These are phyloP conservation scores for Gobius niger DNA, from an alignment of 2,113 vertebrate genomes.

Conservation along the genomic window DNA sequence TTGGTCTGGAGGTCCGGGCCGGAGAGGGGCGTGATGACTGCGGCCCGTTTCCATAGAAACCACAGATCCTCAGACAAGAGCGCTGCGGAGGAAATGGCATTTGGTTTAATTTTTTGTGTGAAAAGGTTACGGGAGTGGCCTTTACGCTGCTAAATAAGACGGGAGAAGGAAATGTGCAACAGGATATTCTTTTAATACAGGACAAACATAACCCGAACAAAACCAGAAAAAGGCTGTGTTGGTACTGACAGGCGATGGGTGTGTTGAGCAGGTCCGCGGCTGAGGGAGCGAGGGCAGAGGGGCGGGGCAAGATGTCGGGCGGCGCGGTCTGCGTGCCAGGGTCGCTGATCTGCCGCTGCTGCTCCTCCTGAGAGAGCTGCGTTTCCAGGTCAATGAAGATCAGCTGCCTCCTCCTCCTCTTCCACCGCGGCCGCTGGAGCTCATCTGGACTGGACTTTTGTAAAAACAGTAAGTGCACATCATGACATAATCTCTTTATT, in stretches of 20 bases:
- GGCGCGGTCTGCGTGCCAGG: constrained; percentile 44
- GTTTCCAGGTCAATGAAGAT: constrained; percentile 69
- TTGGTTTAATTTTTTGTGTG: constrained; percentile 33
- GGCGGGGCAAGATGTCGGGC: background rate
- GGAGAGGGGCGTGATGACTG: constrained; percentile 40
- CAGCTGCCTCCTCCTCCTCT: constrained; percentile 63
- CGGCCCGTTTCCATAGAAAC: constrained; percentile 66
- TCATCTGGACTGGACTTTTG: constrained; percentile 16
- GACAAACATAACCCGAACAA: background rate
- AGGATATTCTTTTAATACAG: background rate
- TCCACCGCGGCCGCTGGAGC: constrained; percentile 1
- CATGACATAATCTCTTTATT: too few relatives aligned
- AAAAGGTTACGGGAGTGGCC: constrained; percentile 34
- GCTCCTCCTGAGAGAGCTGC: constrained; percentile 59
- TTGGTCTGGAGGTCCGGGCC: constrained; percentile 26
- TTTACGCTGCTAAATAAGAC: constrained; percentile 10
- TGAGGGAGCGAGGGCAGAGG: constrained; percentile 8
- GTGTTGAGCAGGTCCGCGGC: constrained; percentile 59
- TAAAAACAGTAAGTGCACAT: background rate
- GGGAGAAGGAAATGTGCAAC: background rate
- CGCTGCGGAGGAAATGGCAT: constrained; percentile 25
- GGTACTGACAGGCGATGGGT: constrained; percentile 70
- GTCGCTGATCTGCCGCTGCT: constrained; percentile 50
- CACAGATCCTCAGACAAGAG: constrained; percentile 59
- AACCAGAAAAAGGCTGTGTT: background rate